Evolutionary conservation across 1,140 invertebrate genomes (phyloP), one percentile per base, ranked within the genome.

Genomic region (Ceratina japonica): DNA sequence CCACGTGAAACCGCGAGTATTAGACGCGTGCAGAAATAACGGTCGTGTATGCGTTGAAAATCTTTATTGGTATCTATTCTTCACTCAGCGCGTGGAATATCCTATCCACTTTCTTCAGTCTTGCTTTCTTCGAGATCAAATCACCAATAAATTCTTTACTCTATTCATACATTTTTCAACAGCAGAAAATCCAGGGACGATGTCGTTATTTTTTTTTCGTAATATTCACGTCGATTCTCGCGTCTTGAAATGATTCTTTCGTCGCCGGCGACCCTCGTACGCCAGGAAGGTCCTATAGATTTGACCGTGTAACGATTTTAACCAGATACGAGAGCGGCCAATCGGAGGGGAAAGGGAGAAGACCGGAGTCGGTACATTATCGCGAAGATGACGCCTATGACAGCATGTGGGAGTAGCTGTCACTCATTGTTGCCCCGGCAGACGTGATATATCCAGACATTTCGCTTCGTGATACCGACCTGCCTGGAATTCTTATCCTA

Each of bases 371-470:
- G 73, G 77, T 80, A 85, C 77, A 86, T 85, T 83, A 90, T 83
- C 84, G 83, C 82, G 77, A 87, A 88, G 83, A 88, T 88, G 87
- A 90, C 81, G 85, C 87, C 84, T 87, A 84, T 92, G 91, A 92
- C 91, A 92, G 87, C 89, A 87, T 88, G 91, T 92, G 90, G 91
- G 91, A 92, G 91, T 90, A 86, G 82, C 90, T 92, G 91, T 92
- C 92, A 92, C 81, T 92, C 92, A 92, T 90, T 90, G 88, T 91
- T 92, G 90, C 78, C 66, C 74, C 80, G 65, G 80, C 71, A 86
- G 85, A 86, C 84, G 72, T 81, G 85, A 83, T 86, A 86, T 80
- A 83, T 71, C 83, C 85, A 79, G 85, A 83, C 75, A 81, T 86
- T 86, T 85, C 85, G 81, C 81, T 81, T 73, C 77, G 81, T 79